Conservation (phyloP, 64 coral and sea anemone species). For the Astreopora myriophthalma region DNA sequence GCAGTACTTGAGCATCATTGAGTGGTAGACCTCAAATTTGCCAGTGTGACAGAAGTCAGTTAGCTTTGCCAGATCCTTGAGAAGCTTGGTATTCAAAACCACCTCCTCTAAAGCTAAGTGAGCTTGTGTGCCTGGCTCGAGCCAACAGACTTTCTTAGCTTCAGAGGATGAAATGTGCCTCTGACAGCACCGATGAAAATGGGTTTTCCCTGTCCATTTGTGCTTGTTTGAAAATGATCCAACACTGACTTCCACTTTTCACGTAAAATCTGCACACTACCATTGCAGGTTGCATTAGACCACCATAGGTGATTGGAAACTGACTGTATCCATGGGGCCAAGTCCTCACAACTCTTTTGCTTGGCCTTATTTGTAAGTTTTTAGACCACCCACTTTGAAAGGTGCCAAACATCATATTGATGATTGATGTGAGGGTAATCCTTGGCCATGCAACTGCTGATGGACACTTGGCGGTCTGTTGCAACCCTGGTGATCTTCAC, state of each 20-base stretch:
- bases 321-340: slow-evolving; percentile 38
- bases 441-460: slow-evolving; percentile 30
- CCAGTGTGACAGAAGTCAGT: slow-evolving; percentile 29
- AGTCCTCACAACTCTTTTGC: slow-evolving; percentile 3
- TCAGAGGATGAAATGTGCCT: background rate
- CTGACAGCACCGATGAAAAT: background rate
- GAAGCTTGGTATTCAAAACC: background rate
- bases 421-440: slow-evolving; percentile 6
- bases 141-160: background rate
- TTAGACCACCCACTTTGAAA: slow-evolving; percentile 33
- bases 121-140: slow-evolving; percentile 6
- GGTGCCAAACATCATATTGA: slow-evolving; percentile 44
- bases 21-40: slow-evolving; percentile 13
- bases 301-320: slow-evolving; percentile 45
- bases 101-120: slow-evolving; percentile 32
- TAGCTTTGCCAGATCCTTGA: slow-evolving; percentile 32
- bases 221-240: slow-evolving; percentile 11
- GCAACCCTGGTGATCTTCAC: background rate
- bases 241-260: slow-evolving; percentile 30
- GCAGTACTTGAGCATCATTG: background rate
- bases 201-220: background rate
- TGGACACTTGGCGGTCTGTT: slow-evolving; percentile 49
- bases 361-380: slow-evolving; percentile 36
- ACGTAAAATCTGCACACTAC: background rate
- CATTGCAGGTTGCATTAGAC: slow-evolving; percentile 32